Evolutionary conservation across 2,888 invertebrate species (phyloP).

Genomic region (Ophioninae sp.): DNA sequence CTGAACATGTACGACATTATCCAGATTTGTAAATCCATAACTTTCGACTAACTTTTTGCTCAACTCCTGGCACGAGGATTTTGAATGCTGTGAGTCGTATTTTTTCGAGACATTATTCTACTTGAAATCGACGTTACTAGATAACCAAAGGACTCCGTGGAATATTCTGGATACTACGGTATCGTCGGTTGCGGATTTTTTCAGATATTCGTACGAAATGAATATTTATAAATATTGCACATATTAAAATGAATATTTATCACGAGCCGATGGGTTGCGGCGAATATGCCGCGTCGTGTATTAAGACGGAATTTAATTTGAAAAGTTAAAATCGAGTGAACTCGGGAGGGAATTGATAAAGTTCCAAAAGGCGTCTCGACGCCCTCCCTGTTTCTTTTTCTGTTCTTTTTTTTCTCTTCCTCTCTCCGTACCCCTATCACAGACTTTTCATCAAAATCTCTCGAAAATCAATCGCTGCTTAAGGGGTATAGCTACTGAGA

Average conservation of each 20-base stretch:
- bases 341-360: constrained; percentile 11
- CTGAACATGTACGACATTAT: too few species aligned
- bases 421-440: neutral
- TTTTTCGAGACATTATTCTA: too few species aligned
- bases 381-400: neutral
- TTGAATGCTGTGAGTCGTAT: too few species aligned
- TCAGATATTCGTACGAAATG: neutral
- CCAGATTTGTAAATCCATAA: too few species aligned
- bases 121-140: too few species aligned
- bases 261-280: neutral
- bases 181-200: neutral
- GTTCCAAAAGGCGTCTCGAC: neutral
- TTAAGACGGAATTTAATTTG: constrained; percentile 1
- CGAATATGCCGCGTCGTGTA: neutral
- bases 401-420: neutral
- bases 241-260: neutral
- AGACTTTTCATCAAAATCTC: too few species aligned
- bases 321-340: constrained; percentile 8
- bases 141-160: neutral
- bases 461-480: too few species aligned
- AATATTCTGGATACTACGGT: neutral
- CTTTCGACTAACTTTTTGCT: too few species aligned
- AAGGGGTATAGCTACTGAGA: too few species aligned
- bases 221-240: neutral
- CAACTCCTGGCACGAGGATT: too few species aligned